Conservation (phyloP, 1,140 invertebrate species). For the Himalopsyche phryganea region DNA sequence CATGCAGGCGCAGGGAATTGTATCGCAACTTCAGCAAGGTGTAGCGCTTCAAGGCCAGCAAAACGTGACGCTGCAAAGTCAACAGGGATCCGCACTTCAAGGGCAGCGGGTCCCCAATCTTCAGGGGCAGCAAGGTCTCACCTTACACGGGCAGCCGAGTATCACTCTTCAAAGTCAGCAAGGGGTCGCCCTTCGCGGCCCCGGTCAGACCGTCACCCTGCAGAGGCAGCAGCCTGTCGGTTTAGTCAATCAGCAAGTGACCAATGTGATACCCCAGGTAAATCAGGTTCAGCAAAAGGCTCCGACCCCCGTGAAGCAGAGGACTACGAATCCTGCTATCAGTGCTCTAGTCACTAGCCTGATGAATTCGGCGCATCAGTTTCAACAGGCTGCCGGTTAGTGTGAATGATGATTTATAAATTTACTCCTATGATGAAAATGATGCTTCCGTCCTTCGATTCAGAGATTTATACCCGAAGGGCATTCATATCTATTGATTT, state of each 20-base stretch:
- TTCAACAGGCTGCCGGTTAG: constrained; percentile 61
- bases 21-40: constrained; percentile 16
- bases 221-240: constrained; percentile 14
- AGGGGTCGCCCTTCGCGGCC: background rate
- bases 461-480: no score
- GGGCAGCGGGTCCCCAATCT: constrained; percentile 19
- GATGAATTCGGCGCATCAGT: constrained; percentile 76
- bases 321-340: constrained; percentile 69
- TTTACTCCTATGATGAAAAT: no score
- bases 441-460: no score
- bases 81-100: constrained; percentile 23
- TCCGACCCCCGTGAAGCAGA: constrained; percentile 54
- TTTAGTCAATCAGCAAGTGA: constrained; percentile 18
- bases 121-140: constrained; percentile 11
- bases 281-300: constrained; percentile 51
- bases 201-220: background rate
- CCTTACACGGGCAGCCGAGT: constrained; percentile 9
- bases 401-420: no score
- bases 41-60: constrained; percentile 22
- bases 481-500: no score
- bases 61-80: constrained; percentile 15
- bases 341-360: constrained; percentile 72
- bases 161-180: background rate
- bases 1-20: background rate
- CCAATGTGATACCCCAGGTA: constrained; percentile 12